Evolutionary conservation across 2,888 invertebrate genomes (phyloP), one percentile per base, ranked within the genome.

Genomic region (Brachyptera risi): DNA sequence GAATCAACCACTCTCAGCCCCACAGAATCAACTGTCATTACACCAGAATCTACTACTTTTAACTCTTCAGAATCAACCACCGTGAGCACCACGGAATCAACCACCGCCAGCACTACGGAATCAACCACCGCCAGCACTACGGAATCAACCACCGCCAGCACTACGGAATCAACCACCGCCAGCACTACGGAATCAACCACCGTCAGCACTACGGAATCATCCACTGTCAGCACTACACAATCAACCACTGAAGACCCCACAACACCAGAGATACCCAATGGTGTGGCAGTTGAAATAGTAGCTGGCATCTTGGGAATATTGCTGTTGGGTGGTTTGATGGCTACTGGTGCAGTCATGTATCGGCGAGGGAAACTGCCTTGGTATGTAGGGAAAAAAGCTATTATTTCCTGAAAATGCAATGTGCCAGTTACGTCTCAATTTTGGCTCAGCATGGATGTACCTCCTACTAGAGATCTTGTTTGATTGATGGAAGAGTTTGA

Each of bases 311-410:
- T 51, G 13, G 38, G 38, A 37, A 26, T 59, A 24, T 31, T 59
- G 49, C 35, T 59, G 23, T 5, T 59, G 9, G 40, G 31, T 5
- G 27, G 50, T 4, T 37, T 59, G 42, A 21, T 44, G 11, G 62
- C 47, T 9, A 47, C 44, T 24, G 57, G 56, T 21, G 37, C 17
- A 19, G 58, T 61, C n/a, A 35, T 40, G 51, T 50, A 58, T 15
- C 61, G 40, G 3, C 31, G 23, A 42, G 58, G 61, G 13, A 42
- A 37, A 47, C 50, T 54, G 1, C 35, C 51, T 7, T 59, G 59
- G 62, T 62, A 54, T 37, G 54, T 19, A n/a, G n/a, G n/a, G n/a
- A n/a, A n/a, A n/a, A n/a, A n/a, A n/a, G n/a, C n/a, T n/a, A n/a
- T n/a, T n/a, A n/a, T n/a, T n/a, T n/a, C n/a, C n/a, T n/a, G n/a